A percentile compares a stretch with the other conserved stretches of the same genome.
phyloP scores from a whole-genome alignment of 1,140 invertebrate genomes.

The Drosophila nigrodunni region DNA sequence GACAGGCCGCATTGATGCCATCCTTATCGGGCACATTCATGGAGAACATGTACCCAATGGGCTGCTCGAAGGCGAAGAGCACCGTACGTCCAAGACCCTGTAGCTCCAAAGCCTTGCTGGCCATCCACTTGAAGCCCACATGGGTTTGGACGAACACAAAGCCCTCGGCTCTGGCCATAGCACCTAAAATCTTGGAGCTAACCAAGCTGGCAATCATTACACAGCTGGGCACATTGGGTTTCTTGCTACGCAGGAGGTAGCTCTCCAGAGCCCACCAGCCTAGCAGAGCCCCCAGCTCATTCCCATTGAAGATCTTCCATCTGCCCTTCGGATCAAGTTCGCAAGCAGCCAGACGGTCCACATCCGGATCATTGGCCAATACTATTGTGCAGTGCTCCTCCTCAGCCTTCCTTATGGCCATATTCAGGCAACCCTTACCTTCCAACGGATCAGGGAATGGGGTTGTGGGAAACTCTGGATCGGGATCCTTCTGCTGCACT shows the following conservation, averaged over 20 bases:
- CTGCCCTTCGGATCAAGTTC: constrained; percentile 89
- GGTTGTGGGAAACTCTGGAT: constrained; percentile 97
- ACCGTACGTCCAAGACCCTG: constrained; percentile 89
- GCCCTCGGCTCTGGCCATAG: constrained; percentile 94
- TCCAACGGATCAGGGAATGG: constrained; percentile 99
- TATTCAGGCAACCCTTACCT: constrained; percentile 92
- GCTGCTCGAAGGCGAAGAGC: constrained; percentile 97
- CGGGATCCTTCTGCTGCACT: constrained; percentile 92
- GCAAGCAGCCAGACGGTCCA: constrained; percentile 96
- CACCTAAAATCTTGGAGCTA: constrained; percentile 96
- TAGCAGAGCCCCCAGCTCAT: constrained; percentile 96
- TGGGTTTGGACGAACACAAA: constrained; percentile 96
- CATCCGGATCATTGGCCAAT: constrained; percentile 99
- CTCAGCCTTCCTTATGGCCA: constrained; percentile 94
- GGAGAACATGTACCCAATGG: constrained; percentile 98
- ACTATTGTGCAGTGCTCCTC: constrained; percentile 90
- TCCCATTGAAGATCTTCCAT: constrained; percentile 98
- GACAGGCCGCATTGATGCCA: constrained; percentile 94
- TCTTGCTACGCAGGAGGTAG: constrained; percentile 86
- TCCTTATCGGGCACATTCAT: constrained; percentile 96
- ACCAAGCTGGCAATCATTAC: constrained; percentile 97
- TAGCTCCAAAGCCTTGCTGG: constrained; percentile 93
- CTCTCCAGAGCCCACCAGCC: constrained; percentile 96
- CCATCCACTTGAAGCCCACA: constrained; percentile 99
- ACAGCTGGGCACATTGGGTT: constrained; percentile 86